Percentiles rank a stretch among this genome's conserved stretches.
phyloP scores from a whole-genome alignment of 23 tunicate species.

The Halocynthia roretzi region DNA sequence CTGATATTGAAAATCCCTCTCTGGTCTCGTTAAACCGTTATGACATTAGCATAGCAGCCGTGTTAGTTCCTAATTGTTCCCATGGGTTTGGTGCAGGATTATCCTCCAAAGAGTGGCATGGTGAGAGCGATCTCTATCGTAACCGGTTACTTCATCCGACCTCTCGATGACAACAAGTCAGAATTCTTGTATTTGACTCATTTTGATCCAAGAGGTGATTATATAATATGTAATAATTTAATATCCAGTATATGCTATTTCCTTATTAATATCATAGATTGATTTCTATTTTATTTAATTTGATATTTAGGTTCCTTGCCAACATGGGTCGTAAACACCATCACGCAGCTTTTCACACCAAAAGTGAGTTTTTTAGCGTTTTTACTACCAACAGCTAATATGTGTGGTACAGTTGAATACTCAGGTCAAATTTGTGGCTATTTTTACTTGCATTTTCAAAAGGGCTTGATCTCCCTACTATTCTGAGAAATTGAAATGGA shows the following conservation, averaged over 20 bases:
- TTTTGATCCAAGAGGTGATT: constrained; percentile 89
- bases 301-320: constrained; percentile 78
- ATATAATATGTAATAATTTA: background rate
- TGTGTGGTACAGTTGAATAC: no score
- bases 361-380: constrained; percentile 40
- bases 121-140: constrained; percentile 84
- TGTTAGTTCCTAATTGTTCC: background rate
- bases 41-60: no score
- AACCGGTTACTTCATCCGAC: constrained; percentile 79
- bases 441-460: no score
- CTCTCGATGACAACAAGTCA: constrained; percentile 62
- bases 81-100: constrained; percentile 35
- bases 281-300: background rate
- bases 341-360: constrained; percentile 78
- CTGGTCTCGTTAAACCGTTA: no score
- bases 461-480: no score
- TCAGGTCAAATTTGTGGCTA: no score
- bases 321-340: constrained; percentile 92
- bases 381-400: no score
- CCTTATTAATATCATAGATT: background rate
- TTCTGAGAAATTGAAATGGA: no score
- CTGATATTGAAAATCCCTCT: no score
- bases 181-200: constrained; percentile 79
- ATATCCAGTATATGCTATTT: background rate
- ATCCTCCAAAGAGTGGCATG: constrained; percentile 78